A percentile compares a stretch with the other conserved stretches of the same genome.
These are phyloP conservation scores for Xylota segnis DNA, from an alignment of 2,888 invertebrate genomes.

Conservation along the genomic window DNA sequence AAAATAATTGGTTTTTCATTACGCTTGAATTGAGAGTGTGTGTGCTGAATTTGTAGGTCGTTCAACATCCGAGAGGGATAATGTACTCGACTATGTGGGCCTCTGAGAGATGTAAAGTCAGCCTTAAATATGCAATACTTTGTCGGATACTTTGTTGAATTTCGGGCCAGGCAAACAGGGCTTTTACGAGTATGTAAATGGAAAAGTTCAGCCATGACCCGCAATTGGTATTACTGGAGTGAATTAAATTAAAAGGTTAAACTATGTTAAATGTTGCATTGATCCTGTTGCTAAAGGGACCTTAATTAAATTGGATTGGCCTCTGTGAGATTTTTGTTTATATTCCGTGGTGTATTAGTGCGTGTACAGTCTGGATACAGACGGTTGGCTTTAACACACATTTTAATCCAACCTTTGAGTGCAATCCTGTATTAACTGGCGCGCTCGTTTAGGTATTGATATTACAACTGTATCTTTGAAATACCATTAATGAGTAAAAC, in stretches of 20 bases:
- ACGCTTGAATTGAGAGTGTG: slow-evolving; percentile 54
- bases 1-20: slow-evolving; percentile 69
- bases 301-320: background rate
- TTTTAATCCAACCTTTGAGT: too few species aligned
- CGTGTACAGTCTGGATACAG: too few species aligned
- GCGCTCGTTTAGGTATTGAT: too few species aligned
- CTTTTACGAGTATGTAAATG: slow-evolving; percentile 19
- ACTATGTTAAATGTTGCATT: background rate
- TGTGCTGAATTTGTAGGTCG: slow-evolving; percentile 54
- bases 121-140: slow-evolving; percentile 46
- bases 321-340: background rate
- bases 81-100: slow-evolving; percentile 33
- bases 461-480: too few species aligned
- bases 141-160: slow-evolving; percentile 28
- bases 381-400: too few species aligned
- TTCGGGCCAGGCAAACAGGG: slow-evolving; percentile 8
- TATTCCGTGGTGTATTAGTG: too few species aligned
- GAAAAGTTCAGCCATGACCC: background rate
- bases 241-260: slow-evolving; percentile 3
- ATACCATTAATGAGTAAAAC: too few species aligned
- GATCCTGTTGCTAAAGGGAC: background rate
- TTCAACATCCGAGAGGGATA: slow-evolving; percentile 30
- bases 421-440: too few species aligned
- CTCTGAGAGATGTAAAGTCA: slow-evolving; percentile 30
- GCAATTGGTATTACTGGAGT: background rate